These are phyloP conservation scores for Leucoraja ocellata DNA, from an alignment of 2,797 vertebrate genomes.

Conservation along the genomic window DNA sequence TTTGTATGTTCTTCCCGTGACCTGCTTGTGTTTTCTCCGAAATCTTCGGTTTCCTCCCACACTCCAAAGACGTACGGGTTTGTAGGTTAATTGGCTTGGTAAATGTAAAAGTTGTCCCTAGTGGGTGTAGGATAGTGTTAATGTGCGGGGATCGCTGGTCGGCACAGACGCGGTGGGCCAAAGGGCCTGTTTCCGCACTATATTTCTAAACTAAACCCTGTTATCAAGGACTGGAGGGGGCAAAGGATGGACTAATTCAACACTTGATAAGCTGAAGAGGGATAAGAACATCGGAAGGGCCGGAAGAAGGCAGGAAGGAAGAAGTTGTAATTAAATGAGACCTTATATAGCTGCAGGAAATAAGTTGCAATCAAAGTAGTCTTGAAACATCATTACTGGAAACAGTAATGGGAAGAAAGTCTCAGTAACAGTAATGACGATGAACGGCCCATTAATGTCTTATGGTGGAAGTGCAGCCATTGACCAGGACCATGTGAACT, in stretches of 20 bases:
- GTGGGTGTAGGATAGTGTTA: no score
- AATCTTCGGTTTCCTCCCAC: no score
- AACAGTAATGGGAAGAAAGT: background rate
- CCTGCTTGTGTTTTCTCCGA: no score
- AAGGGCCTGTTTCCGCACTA: no score
- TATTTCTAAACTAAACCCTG: background rate
- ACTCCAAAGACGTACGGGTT: no score
- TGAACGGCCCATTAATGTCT: background rate
- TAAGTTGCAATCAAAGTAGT: background rate
- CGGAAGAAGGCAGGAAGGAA: background rate
- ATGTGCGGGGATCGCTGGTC: no score
- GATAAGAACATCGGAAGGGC: background rate
- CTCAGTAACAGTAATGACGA: background rate
- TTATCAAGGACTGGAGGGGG: background rate
- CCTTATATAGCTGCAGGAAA: background rate
- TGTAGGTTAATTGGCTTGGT: no score
- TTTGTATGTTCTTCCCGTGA: no score
- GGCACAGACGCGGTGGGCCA: no score
- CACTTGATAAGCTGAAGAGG: background rate
- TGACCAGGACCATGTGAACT: background rate
- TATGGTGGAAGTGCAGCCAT: background rate
- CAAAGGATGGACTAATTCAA: background rate
- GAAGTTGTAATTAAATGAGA: background rate
- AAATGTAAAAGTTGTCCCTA: no score
- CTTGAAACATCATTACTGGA: background rate